Percentiles rank a stretch among this genome's conserved stretches.
Evolutionary conservation across 2,888 invertebrate genomes (phyloP).

Genomic region (Dichetophora obliterata): DNA sequence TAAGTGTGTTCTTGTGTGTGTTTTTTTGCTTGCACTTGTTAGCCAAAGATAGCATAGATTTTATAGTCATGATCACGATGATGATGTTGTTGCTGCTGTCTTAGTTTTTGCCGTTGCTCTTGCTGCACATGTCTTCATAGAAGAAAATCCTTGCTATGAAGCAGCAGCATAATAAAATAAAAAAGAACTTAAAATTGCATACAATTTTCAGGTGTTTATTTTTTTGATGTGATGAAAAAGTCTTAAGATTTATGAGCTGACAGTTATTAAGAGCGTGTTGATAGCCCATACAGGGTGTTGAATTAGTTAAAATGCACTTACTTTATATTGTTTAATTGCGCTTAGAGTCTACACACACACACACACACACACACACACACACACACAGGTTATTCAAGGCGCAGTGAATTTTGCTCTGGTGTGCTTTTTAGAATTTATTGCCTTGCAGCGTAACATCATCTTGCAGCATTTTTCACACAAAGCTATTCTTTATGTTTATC

Average conservation of each 20-base stretch:
- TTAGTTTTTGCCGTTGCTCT: constrained; percentile 1
- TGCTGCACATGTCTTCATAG: not conserved
- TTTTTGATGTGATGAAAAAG: not conserved
- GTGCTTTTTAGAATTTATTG: no score
- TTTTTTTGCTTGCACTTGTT: not conserved
- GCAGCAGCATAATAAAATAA: not conserved
- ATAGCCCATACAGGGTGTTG: no score
- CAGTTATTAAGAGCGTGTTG: constrained; percentile 48
- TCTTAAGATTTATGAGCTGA: constrained; percentile 51
- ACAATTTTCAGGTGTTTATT: not conserved
- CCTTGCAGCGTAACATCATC: not conserved
- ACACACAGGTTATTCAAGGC: no score
- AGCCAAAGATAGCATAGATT: not conserved
- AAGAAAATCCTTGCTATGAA: not conserved
- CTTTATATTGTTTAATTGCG: no score
- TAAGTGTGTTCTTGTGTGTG: not conserved
- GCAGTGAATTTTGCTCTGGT: no score
- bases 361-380: no score
- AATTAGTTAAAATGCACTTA: no score
- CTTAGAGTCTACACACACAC: no score
- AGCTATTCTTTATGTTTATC: not conserved
- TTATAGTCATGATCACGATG: not conserved
- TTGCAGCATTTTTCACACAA: not conserved
- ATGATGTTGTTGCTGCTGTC: constrained; percentile 6
- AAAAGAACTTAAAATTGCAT: not conserved